Conservation (phyloP, 2,888 invertebrate species). For the Monopis laevigella region DNA sequence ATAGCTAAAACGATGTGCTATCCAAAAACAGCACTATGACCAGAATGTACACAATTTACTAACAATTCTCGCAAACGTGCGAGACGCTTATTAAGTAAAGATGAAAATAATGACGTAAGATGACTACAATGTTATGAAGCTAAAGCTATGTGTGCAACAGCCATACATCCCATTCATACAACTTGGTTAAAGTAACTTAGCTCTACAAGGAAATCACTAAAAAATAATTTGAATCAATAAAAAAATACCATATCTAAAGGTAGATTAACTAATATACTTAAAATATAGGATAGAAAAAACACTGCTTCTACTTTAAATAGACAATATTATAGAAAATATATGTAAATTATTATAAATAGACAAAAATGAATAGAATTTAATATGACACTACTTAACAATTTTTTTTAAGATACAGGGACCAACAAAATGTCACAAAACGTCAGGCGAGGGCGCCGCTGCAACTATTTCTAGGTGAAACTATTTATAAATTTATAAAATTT, state of each 20-base stretch:
- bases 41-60: conserved; percentile 59
- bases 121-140: conserved; percentile 31
- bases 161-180: conserved; percentile 48
- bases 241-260: no score
- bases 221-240: no score
- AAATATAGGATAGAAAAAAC: no score
- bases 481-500: conserved; percentile 72
- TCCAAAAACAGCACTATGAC: conserved; percentile 49
- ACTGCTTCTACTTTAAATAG: no score
- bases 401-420: neutral
- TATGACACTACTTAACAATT: conserved; percentile 9
- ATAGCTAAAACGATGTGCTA: conserved; percentile 37
- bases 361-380: conserved; percentile 7
- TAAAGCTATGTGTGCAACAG: conserved; percentile 52
- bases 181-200: conserved; percentile 21
- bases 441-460: conserved; percentile 25
- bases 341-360: conserved; percentile 7
- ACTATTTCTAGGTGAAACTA: conserved; percentile 57
- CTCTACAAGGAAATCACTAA: neutral
- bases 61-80: conserved; percentile 6
- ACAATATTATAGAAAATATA: conserved; percentile 6
- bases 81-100: neutral
- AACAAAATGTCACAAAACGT: conserved; percentile 1
- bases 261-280: no score
- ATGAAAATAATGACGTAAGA: conserved; percentile 21